Percentiles rank a stretch among this genome's conserved stretches.
These are phyloP conservation scores for Neopelma chrysocephalum DNA, from an alignment of 2,797 vertebrate genomes.

Conservation along the genomic window DNA sequence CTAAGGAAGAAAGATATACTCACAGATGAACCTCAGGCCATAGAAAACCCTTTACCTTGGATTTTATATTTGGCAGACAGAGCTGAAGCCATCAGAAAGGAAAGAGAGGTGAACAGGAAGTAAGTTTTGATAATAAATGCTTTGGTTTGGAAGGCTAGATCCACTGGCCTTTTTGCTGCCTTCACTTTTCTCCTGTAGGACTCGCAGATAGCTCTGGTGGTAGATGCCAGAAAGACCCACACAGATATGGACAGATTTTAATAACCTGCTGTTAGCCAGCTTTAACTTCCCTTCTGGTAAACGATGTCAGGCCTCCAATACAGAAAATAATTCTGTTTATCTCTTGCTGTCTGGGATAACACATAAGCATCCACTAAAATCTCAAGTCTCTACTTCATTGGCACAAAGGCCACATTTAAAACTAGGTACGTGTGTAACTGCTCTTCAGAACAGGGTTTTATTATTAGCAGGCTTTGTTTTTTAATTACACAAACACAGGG, in stretches of 20 bases:
- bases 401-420: not conserved
- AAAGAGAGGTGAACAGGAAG: not conserved
- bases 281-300: not conserved
- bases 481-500: not conserved
- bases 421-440: not conserved
- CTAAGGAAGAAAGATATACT: not conserved
- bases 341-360: not conserved
- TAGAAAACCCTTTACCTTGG: not conserved
- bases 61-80: not conserved
- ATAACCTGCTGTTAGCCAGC: not conserved
- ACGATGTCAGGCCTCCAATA: not conserved
- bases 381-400: not conserved
- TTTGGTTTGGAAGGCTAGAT: not conserved
- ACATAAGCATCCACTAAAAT: not conserved
- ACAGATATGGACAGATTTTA: not conserved
- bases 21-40: not conserved
- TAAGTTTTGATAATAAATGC: not conserved
- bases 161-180: not conserved
- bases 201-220: not conserved
- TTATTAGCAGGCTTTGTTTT: not conserved
- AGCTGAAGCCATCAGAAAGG: not conserved
- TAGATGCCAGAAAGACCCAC: not conserved
- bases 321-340: not conserved
- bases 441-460: not conserved
- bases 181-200: not conserved